Evolutionary conservation across 1,140 invertebrate genomes (phyloP).

Genomic region (Hirudo medicinalis): DNA sequence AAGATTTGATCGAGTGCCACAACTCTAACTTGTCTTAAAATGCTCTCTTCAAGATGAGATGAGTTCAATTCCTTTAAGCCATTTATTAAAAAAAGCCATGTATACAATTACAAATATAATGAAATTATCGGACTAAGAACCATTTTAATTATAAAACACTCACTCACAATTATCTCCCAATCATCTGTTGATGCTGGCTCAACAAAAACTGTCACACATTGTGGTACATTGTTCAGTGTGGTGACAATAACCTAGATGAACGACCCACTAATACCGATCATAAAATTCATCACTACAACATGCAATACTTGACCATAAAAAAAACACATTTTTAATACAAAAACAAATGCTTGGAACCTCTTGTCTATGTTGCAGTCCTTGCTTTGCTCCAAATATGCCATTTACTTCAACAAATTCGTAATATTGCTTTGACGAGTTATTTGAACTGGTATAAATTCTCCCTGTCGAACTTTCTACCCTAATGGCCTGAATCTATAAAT

Average conservation of each 20-base stretch:
- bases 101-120: conserved; percentile 1
- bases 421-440: background rate
- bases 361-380: background rate
- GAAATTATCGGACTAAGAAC: background rate
- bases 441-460: background rate
- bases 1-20: background rate
- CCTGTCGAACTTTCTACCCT: conserved; percentile 2
- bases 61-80: background rate
- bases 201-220: background rate
- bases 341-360: background rate
- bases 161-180: conserved; percentile 9
- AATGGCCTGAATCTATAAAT: background rate
- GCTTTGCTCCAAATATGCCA: conserved; percentile 5
- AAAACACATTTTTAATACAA: background rate
- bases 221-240: background rate
- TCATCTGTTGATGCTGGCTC: conserved; percentile 1
- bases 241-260: background rate
- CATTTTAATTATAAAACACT: background rate
- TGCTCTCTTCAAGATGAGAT: conserved; percentile 1
- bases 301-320: background rate
- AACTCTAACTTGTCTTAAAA: conserved; percentile 6
- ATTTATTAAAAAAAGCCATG: background rate
- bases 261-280: background rate
- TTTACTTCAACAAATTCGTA: background rate
- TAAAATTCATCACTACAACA: background rate